phyloP scores from a whole-genome alignment of 2,888 invertebrate species.

The Lasioglossum leucozonium region DNA sequence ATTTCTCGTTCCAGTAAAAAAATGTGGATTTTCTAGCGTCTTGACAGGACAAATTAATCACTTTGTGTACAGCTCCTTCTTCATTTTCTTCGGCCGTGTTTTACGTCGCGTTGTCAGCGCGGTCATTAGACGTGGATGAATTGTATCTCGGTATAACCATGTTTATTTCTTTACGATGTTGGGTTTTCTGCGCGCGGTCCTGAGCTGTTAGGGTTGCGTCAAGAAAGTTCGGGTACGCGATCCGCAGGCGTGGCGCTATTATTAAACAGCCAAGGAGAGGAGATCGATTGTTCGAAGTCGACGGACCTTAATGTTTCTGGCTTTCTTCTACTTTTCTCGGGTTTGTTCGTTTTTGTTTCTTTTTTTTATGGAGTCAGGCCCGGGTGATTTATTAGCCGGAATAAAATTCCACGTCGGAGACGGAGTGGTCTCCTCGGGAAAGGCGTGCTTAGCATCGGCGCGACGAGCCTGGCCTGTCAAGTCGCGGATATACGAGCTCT shows the following conservation, averaged over 20 bases:
- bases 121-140: neutral
- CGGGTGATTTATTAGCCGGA: slow-evolving; percentile 47
- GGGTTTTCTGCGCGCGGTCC: too few species aligned
- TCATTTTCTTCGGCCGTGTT: neutral
- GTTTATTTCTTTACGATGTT: too few species aligned
- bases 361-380: neutral
- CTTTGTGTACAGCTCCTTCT: neutral
- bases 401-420: slow-evolving; percentile 32
- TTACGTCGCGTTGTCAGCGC: neutral
- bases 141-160: neutral
- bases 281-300: neutral
- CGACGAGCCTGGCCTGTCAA: slow-evolving; percentile 42
- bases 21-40: neutral
- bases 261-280: neutral
- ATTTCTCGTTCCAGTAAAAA: neutral
- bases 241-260: neutral
- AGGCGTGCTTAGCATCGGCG: slow-evolving; percentile 34
- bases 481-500: slow-evolving; percentile 52
- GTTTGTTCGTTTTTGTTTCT: neutral
- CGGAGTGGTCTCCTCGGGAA: slow-evolving; percentile 19
- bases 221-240: neutral
- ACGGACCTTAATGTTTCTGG: neutral
- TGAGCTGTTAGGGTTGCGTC: too few species aligned
- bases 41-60: neutral
- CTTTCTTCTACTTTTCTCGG: neutral